Base-by-base conservation (phyloP, 2,888 invertebrate species). In the Carpatolechia fugitivella region DNA sequence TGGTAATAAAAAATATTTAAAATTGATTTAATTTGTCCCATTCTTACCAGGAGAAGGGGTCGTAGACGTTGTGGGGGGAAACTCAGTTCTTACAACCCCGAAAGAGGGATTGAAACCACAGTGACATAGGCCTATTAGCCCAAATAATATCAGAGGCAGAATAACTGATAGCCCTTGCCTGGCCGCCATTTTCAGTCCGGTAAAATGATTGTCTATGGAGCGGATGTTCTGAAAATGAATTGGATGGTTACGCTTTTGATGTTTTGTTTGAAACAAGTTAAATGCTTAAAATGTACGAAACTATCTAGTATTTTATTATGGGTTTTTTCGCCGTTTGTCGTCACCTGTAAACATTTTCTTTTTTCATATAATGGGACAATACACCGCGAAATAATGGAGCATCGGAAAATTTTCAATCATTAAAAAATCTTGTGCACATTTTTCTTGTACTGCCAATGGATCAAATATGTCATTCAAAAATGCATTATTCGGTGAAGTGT, bases 31-130 rank as follows among this genome's bases (percentile, higher is more conserved):
- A 29, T 20, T 20, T 64, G 10, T 41, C 40, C 40, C 40, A 20
- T 41, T 6, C 78, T 79, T 80, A 80, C 80, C 81, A 62, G 68
- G 62, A n/a, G 72, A 68, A 33, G 67, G 63, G 24, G 73, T 72
- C 13, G 77, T 69, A 56, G 65, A 59, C 49, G 60, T 56, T 48
- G 58, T 57, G 40, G 68, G 51, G 29, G 78, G 72, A 48, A 69
- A 56, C 40, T 77, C 72, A 13, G 72, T 73, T 69, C 70, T 74
- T 52, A 74, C 62, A 36, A 72, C 65, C 51, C 78, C 76, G 61
- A 78, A 76, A 54, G 66, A 68, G 2, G 79, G 75, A 59, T 75
- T 78, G 62, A 75, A 79, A 6, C 64, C 78, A 8, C 70, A 72
- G 36, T 62, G 58, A 63, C 66, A 65, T 33, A 60, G 62, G 54